These are phyloP conservation scores for Erythrolamprus reginae DNA, from an alignment of 2,113 vertebrate species.

Conservation along the genomic window DNA sequence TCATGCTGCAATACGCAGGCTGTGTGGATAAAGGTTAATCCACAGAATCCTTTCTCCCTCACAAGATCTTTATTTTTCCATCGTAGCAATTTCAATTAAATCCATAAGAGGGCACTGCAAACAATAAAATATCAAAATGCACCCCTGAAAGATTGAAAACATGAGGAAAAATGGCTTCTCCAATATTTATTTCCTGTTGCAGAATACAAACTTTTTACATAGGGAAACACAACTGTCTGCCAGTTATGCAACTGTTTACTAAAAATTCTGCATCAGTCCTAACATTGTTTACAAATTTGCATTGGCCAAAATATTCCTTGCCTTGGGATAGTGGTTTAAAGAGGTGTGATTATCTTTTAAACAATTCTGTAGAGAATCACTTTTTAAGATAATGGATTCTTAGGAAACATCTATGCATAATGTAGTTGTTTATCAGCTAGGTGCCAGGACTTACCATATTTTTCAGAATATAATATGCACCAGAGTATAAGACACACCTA, in stretches of 20 bases:
- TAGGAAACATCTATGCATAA: neutral
- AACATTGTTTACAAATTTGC: neutral
- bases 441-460: neutral
- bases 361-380: neutral
- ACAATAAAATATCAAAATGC: neutral
- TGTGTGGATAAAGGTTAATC: neutral
- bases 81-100: neutral
- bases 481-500: too few species aligned
- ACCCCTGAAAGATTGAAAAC: neutral
- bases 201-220: neutral
- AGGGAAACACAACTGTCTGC: neutral
- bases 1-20: neutral
- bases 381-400: neutral
- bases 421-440: neutral
- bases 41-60: neutral
- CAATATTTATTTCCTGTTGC: neutral
- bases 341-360: neutral
- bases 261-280: neutral
- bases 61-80: neutral
- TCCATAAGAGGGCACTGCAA: constrained; percentile 22
- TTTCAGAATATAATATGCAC: too few species aligned
- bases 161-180: neutral
- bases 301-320: neutral
- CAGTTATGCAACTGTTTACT: neutral
- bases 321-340: neutral